A percentile compares a stretch with the other conserved stretches of the same genome.
Evolutionary conservation across 2,113 vertebrate species (phyloP).

Genomic region (Natator depressus): DNA sequence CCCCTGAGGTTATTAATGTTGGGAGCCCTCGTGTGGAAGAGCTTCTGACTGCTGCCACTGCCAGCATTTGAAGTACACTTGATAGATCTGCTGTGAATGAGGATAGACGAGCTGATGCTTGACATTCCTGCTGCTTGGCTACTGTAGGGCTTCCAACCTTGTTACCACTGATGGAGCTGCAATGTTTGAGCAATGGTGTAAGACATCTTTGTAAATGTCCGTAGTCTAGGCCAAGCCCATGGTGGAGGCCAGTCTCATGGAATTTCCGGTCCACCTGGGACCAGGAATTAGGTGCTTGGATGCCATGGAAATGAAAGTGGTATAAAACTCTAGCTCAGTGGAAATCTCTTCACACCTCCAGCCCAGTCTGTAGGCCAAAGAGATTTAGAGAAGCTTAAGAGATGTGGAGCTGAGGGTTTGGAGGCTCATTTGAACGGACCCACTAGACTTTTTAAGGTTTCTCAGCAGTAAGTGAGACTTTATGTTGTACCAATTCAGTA

Average conservation of each 20-base stretch:
- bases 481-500: background rate
- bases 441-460: background rate
- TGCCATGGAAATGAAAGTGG: background rate
- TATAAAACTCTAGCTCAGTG: background rate
- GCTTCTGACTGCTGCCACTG: background rate
- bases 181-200: background rate
- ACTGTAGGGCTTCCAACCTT: background rate
- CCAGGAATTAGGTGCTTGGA: background rate
- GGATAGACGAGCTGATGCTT: background rate
- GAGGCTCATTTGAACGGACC: background rate
- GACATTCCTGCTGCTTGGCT: accelerated
- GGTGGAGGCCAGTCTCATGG: background rate
- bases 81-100: accelerated
- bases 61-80: accelerated
- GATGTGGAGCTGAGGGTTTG: background rate
- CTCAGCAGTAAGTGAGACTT: background rate
- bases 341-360: background rate
- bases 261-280: background rate
- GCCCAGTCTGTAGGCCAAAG: background rate
- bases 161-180: background rate
- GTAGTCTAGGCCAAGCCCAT: background rate
- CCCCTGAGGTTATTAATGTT: accelerated
- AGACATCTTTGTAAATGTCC: background rate
- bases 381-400: background rate
- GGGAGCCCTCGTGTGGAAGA: background rate